Conservation (phyloP, 2,888 invertebrate species). For the Ormia ochracea region DNA sequence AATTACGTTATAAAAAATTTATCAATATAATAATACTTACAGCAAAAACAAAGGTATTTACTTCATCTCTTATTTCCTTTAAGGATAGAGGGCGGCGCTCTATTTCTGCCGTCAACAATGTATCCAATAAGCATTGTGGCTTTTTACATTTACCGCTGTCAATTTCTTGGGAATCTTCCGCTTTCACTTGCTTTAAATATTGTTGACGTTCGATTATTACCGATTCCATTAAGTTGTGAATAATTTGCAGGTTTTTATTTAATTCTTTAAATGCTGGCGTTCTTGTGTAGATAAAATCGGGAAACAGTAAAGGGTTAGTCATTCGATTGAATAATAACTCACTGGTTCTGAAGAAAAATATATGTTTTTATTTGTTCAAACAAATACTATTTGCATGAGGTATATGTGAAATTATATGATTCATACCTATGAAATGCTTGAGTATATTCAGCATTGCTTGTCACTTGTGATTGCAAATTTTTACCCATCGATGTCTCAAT, state of each 20-base stretch:
- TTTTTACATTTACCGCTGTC: neutral
- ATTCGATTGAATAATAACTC: constrained; percentile 72
- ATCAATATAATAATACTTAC: constrained; percentile 56
- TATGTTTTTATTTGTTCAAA: no score
- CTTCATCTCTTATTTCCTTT: constrained; percentile 81
- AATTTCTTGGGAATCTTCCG: neutral
- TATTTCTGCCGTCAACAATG: constrained; percentile 79
- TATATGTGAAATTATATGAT: neutral
- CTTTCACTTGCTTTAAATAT: constrained; percentile 17
- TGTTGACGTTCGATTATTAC: constrained; percentile 68
- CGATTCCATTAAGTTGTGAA: constrained; percentile 70
- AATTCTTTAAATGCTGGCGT: constrained; percentile 67
- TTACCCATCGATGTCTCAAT: constrained; percentile 92
- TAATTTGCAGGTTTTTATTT: constrained; percentile 64
- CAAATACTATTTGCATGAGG: neutral
- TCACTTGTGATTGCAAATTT: constrained; percentile 68
- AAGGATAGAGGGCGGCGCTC: constrained; percentile 79
- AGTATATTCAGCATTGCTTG: constrained; percentile 81
- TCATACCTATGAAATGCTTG: constrained; percentile 83
- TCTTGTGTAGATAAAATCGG: constrained; percentile 70
- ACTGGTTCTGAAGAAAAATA: constrained; percentile 66
- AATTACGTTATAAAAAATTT: neutral
- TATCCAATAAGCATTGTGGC: constrained; percentile 79
- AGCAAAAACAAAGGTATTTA: constrained; percentile 77
- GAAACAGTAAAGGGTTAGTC: constrained; percentile 72